Evolutionary conservation across 2,113 vertebrate species (phyloP).

Genomic region (Apodemus sylvaticus): DNA sequence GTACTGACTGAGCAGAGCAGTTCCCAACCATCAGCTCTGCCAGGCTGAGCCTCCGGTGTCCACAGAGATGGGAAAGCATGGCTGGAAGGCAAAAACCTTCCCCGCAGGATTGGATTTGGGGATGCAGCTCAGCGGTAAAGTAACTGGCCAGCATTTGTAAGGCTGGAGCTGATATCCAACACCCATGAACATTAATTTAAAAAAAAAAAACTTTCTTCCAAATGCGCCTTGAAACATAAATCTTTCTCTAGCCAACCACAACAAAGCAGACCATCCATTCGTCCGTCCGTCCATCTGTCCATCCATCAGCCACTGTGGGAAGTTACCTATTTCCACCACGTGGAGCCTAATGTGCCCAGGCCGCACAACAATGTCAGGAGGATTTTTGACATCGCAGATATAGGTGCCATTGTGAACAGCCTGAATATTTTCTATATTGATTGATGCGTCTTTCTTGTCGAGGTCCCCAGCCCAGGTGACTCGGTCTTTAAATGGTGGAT

Average conservation of each 20-base stretch:
- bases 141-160: background rate
- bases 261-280: background rate
- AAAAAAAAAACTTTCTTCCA: background rate
- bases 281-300: too few relatives aligned
- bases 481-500: constrained; percentile 88
- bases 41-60: background rate
- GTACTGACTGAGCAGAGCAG: background rate
- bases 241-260: background rate
- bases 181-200: background rate
- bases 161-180: background rate
- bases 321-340: constrained; percentile 94
- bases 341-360: constrained; percentile 88
- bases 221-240: background rate
- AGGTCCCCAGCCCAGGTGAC: constrained; percentile 93
- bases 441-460: constrained; percentile 94
- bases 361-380: constrained; percentile 90
- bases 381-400: constrained; percentile 94
- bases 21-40: background rate
- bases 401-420: constrained; percentile 96
- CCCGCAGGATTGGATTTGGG: background rate
- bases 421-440: constrained; percentile 91
- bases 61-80: background rate
- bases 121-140: background rate
- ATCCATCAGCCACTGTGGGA: background rate
- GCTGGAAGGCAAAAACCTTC: background rate